phyloP scores from a whole-genome alignment of 2,113 vertebrate species.

The Rhynchomys soricoides region DNA sequence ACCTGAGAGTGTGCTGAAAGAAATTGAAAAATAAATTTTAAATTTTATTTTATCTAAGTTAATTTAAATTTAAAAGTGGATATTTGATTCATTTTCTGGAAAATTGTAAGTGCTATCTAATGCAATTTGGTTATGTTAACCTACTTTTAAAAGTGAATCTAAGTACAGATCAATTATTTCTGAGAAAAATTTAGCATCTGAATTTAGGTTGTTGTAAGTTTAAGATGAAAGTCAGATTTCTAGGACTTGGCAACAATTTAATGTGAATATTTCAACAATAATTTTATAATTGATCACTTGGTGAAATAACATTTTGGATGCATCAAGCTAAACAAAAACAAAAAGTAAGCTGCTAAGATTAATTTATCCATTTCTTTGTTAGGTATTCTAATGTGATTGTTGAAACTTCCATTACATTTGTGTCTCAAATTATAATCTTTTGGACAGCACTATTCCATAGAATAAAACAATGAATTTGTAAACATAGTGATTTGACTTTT shows the following conservation, averaged over 20 bases:
- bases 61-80: conserved; percentile 53
- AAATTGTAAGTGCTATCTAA: conserved; percentile 12
- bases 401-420: neutral
- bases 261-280: conserved; percentile 29
- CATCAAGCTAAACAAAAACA: neutral
- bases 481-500: neutral
- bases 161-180: conserved; percentile 57
- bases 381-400: neutral
- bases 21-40: neutral
- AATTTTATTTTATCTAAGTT: conserved; percentile 3
- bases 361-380: neutral
- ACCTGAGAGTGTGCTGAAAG: neutral
- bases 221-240: conserved; percentile 35
- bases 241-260: neutral
- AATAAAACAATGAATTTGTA: neutral
- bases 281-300: neutral
- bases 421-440: neutral
- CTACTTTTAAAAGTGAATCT: conserved; percentile 45
- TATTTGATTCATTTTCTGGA: conserved; percentile 35
- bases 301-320: conserved; percentile 36
- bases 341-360: neutral
- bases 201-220: neutral
- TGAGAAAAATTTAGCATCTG: conserved; percentile 34
- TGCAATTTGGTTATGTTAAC: conserved; percentile 41
- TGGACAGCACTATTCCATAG: neutral